Evolutionary conservation across 2,888 invertebrate species (phyloP).

Genomic region (Parnassius apollo): DNA sequence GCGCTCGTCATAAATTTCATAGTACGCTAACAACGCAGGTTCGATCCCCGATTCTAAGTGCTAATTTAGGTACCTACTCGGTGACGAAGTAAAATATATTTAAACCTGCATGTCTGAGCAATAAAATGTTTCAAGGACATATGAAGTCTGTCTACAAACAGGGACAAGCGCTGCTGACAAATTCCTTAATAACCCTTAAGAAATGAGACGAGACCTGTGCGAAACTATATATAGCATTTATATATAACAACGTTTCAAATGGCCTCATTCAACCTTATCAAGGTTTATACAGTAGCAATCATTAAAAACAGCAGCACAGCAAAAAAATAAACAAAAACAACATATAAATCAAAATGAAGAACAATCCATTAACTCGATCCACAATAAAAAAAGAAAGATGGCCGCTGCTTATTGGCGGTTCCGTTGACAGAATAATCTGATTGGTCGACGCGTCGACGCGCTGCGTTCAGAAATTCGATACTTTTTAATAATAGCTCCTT

Average conservation of each 20-base stretch:
- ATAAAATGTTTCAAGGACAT: no score
- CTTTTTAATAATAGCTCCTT: slow-evolving; percentile 81
- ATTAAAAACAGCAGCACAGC: slow-evolving; percentile 32
- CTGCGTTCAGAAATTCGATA: slow-evolving; percentile 76
- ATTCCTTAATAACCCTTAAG: no score
- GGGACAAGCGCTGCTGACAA: no score
- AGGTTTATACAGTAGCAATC: slow-evolving; percentile 23
- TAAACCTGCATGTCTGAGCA: no score
- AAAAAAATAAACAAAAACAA: slow-evolving; percentile 44
- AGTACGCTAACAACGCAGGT: no score
- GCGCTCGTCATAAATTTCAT: no score
- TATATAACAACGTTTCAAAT: neutral
- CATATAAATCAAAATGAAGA: slow-evolving; percentile 76
- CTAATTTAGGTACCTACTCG: no score
- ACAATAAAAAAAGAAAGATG: slow-evolving; percentile 63
- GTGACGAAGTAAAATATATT: no score
- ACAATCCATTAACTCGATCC: slow-evolving; percentile 77
- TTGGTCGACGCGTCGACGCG: slow-evolving; percentile 58
- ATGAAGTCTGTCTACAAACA: no score
- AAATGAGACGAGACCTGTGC: no score
- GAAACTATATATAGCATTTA: no score
- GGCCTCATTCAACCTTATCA: slow-evolving; percentile 19
- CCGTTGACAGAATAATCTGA: slow-evolving; percentile 56
- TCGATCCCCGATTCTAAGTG: no score
- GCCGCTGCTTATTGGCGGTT: slow-evolving; percentile 59